Conservation (phyloP, 2,113 vertebrate genomes). For the Dasyprocta punctata region DNA sequence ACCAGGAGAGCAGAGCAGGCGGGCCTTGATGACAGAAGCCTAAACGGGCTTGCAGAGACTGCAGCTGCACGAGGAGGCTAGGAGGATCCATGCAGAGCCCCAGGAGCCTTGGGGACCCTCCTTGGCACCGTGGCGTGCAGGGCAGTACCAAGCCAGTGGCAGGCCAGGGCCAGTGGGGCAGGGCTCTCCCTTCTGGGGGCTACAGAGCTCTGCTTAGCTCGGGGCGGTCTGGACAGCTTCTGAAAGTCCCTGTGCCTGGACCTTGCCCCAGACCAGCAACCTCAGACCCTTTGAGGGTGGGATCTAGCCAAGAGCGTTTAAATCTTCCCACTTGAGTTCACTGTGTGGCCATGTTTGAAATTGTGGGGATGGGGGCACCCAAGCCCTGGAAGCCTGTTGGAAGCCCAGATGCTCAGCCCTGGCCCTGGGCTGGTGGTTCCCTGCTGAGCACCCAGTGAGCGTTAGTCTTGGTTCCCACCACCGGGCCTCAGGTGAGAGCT, state of each 20-base stretch:
- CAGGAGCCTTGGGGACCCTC: background rate
- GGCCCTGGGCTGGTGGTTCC: background rate
- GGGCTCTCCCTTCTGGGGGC: too few relatives aligned
- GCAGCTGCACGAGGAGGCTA: too few relatives aligned
- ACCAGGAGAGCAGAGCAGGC: background rate
- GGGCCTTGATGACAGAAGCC: background rate
- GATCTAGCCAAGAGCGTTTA: background rate
- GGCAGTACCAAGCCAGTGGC: background rate
- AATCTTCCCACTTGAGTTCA: background rate
- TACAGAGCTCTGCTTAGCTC: background rate
- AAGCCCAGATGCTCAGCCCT: background rate
- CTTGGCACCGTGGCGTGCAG: fast-evolving
- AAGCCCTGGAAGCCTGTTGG: background rate
- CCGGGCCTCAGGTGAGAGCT: background rate
- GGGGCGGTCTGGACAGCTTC: background rate
- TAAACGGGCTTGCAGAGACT: too few relatives aligned
- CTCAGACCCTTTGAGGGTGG: background rate
- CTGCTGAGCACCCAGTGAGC: background rate
- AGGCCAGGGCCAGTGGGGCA: too few relatives aligned
- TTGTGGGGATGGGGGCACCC: fast-evolving
- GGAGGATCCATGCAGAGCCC: fast-evolving
- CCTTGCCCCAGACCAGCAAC: background rate
- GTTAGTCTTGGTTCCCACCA: fast-evolving
- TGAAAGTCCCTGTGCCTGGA: background rate
- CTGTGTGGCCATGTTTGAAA: background rate